These are phyloP conservation scores for Mionectes macconnelli DNA, from an alignment of 2,113 vertebrate genomes.

Conservation along the genomic window DNA sequence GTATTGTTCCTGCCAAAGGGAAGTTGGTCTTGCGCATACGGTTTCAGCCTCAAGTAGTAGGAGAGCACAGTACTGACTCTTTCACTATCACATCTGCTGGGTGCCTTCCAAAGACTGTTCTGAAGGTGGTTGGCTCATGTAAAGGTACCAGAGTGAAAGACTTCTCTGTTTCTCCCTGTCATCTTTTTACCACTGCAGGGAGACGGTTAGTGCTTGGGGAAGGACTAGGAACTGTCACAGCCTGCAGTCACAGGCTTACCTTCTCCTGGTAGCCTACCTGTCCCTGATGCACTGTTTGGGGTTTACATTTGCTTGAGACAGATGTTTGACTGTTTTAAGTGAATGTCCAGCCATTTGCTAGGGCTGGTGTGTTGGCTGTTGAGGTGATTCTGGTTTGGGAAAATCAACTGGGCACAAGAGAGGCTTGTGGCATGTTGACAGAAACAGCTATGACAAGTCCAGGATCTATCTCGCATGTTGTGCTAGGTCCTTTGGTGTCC, in stretches of 20 bases:
- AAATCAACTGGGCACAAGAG: not conserved
- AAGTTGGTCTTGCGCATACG: slow-evolving; percentile 66
- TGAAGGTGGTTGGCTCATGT: slow-evolving; percentile 85
- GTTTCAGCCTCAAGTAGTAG: slow-evolving; percentile 80
- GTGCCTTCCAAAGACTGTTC: slow-evolving; percentile 65
- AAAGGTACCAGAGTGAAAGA: slow-evolving; percentile 74
- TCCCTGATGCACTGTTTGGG: not conserved
- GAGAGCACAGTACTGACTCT: slow-evolving; percentile 81
- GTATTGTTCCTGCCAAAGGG: slow-evolving; percentile 72
- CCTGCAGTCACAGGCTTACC: not conserved
- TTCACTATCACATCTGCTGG: slow-evolving; percentile 77
- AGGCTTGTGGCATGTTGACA: not conserved
- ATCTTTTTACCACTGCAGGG: not conserved
- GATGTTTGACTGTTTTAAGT: not conserved
- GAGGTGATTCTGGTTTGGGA: not conserved
- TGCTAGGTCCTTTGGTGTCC: slow-evolving; percentile 81
- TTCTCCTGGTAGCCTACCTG: not conserved
- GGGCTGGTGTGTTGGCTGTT: not conserved
- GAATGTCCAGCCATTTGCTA: not conserved
- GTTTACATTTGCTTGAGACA: not conserved
- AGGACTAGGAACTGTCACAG: not conserved
- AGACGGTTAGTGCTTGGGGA: not conserved
- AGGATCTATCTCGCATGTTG: not conserved
- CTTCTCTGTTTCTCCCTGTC: not conserved
- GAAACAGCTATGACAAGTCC: not conserved